Base-by-base conservation (phyloP, 1,140 invertebrate genomes). In the Brachionus manjavacas region DNA sequence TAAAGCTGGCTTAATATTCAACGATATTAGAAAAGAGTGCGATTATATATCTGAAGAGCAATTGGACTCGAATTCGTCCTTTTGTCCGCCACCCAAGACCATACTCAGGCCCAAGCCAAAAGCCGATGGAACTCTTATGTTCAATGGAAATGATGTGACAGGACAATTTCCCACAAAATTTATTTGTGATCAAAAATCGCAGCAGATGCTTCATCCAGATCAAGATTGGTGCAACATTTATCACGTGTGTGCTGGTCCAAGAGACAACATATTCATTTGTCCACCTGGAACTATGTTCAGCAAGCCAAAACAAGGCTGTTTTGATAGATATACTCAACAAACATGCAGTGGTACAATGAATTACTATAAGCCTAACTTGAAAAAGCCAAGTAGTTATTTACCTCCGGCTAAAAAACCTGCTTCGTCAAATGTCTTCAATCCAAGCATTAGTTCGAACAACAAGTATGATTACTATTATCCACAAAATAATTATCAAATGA, bases 171-270 rank as follows among this genome's bases (percentile, higher is more conserved):
- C 83, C 4, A 74, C 66, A 0, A 76, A 60, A 43, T 84, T 84
- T 35, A 43, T 49, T 8, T 84, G 81, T 39, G 52, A 49, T 3
- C 60, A 84, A 84, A 72, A 84, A 35, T 68, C 60, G 7, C 52
- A 49, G 20, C 41, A 84, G 46, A 12, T 55, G 43, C 31, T 84
- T 23, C 52, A 70, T 31, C 7, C 25, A 1, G 83, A 84, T n/a
- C 14, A 41, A n/a, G 83, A 84, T 66, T 84, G 83, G 83, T 84
- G 83, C 39, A 84, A 84, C 25, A 72, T 84, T 11, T 84, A 84
- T 64, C 83, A 84, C 60, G 70, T 76, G 8, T 84, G 83, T 31
- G 60, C 60, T 39, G 81, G 81, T 70, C 60, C 39, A 4, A 43
- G 70, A 39, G 83, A 84, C 25, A 84, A 84, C 60, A 84, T 84